Evolutionary conservation across 2,113 vertebrate species (phyloP), one percentile per base, ranked within the genome.

Genomic region (Phrynocephalus versicolor): DNA sequence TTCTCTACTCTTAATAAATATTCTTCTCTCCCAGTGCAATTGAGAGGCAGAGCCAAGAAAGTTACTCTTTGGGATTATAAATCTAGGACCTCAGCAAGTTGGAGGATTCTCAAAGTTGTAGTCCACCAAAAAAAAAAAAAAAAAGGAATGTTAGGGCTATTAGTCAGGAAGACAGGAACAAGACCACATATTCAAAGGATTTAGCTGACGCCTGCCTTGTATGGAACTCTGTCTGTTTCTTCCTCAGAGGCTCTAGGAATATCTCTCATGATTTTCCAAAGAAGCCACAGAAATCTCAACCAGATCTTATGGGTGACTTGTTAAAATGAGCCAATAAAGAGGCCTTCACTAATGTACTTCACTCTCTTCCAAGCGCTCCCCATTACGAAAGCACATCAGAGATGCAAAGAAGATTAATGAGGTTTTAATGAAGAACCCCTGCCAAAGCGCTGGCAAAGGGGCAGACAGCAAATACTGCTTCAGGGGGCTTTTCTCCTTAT

Each of bases 331-430:
- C 60, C 85, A 82, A 76, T 82, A 41, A 67, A 79, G 62, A 76
- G 33, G 15, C 51, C 35, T 87, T 76, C 85, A 82, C 41, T 82
- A 76, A 65, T 69, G 45, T 70, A 25, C 57, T 70, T 76, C 79
- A 71, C 85, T 76, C 21, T 14, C 85, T 77, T 82, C 76, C 79
- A 81, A 58, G n/a, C 23, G 33, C 18, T 76, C 62, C 85, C 79
- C 71, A 57, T 76, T 86, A 75, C 25, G 39, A 81, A 75, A 77
- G 62, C 79, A 82, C 51, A 41, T 45, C n/a, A 67, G 64, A 69
- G 37, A 76, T 75, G 62, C 67, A 81, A 75, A 69, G 35, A 87
- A 76, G 85, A 87, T 87, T 76, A 82, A 87, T 60, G 72, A 82
- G 71, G 14, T 76, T 75, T 58, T 86, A 81, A 81, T 80, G 84